Evolutionary conservation across 2,888 invertebrate species (phyloP), one percentile per base, ranked within the genome.

Genomic region (Alitta virens): DNA sequence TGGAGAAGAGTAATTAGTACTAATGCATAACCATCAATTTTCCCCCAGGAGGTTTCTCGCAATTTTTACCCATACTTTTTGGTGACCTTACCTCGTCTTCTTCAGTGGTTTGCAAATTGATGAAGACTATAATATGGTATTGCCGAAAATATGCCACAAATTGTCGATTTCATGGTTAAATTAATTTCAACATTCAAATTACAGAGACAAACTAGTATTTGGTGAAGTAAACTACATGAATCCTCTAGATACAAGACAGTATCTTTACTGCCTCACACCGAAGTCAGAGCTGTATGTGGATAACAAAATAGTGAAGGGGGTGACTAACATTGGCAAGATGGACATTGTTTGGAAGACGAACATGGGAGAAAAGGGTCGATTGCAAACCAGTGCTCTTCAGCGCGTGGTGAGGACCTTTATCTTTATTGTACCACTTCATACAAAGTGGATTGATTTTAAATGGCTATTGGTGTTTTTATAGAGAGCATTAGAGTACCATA

Each of bases 261-360:
- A 94, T 84, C 85, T 99, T 2, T 99, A 97, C 81, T 92, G 94
- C 76, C 86, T 98, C 55, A 88, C 89, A 57, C 94, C 94, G 2
- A 89, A 89, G 77, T 87, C 88, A 56, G 89, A 88, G 50, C 85
- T 91, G 66, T 86, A 88, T 14, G 87, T 88, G 60, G 91, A 93
- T 83, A 87, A 89, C 18, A 90, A 91, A 75, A 85, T 90, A 62
- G 85, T 94, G 67, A 89, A 90, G 60, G 78, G 78, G 2, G 76
- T 79, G 26, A 80, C 78, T 42, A 77, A 77, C 61, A 78, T 98
- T 74, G 98, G 98, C 1, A 98, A 97, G 84, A 85, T 99, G 60
- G 98, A 99, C 83, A 98, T 99, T 78, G 91, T 95, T 12, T 99
- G 99, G 99, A 87, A 96, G 72, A 95, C 96, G 33, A 92, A 94